Percentiles rank a stretch among this genome's conserved stretches.
These are phyloP conservation scores for Apostichopus parvimensis DNA, from an alignment of 35 echinoderm and acorn worm genomes.

Conservation along the genomic window DNA sequence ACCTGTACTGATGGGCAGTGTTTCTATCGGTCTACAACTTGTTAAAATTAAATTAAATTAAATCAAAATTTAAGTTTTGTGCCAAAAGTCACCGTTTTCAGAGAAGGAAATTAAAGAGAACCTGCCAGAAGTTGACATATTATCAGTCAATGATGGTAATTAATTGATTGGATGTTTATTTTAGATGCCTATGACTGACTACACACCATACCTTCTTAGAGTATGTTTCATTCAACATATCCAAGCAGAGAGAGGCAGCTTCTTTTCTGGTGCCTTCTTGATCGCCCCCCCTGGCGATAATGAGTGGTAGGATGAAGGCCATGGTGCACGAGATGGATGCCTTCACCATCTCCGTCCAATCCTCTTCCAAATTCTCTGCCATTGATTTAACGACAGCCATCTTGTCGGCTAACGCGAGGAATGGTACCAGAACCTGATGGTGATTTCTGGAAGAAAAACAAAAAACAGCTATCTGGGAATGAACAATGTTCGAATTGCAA, in stretches of 20 bases:
- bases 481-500: no score
- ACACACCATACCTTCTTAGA: conserved; percentile 68
- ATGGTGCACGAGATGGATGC: conserved; percentile 85
- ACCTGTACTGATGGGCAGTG: no score
- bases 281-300: conserved; percentile 36
- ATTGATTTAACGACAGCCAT: conserved; percentile 62
- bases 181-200: neutral
- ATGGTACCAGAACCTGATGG: conserved; percentile 73
- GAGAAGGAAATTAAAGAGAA: no score
- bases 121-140: no score
- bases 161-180: neutral
- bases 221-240: conserved; percentile 29
- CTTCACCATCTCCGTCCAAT: conserved; percentile 63
- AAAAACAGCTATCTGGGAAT: neutral
- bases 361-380: conserved; percentile 38
- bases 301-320: conserved; percentile 76
- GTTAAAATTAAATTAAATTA: no score
- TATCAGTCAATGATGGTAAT: no score
- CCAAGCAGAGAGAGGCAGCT: conserved; percentile 50
- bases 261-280: conserved; percentile 46
- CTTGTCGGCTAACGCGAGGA: conserved; percentile 63
- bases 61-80: no score
- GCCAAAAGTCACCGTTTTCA: no score
- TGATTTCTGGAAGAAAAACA: conserved; percentile 60
- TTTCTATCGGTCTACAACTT: no score